Base-by-base conservation (phyloP, 2,797 vertebrate genomes). In the Argentina silus region DNA sequence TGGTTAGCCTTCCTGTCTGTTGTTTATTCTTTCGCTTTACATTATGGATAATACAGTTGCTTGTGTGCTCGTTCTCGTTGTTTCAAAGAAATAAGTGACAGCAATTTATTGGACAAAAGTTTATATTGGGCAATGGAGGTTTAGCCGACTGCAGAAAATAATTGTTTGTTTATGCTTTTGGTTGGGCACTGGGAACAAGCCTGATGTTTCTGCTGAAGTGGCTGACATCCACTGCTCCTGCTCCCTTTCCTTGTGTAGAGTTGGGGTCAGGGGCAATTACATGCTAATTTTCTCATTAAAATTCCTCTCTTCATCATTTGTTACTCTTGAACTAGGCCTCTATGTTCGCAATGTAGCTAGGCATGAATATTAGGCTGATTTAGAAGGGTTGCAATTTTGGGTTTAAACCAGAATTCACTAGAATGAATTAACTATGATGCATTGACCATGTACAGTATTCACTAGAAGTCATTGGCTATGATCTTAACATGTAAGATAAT, bases 191-290 rank as follows among this genome's bases (percentile, higher is more conserved):
- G 65, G 65, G 48, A 53, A 67, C 19, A 27, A 51, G 65, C 21
- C 19, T 44, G 17, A 10, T 7, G 17, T 66, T 48, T 50, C 42
- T 48, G 45, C 48, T 67, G 48, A 51, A 67, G 48, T 57, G 50
- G 61, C 44, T 64, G 70, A 65, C 61, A 57, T 64, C 70, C 62
- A 56, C 27, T 44, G 70, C 48, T 64, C 62, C 51, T 11, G 43
- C 55, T 66, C 63, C 57, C 71, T 66, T 66, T 62, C 71, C 65
- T 14, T 73, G 62, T 66, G 63, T 57, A 51, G 43, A 66, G 55
- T 21, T 21, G 62, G 51, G 71, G 71, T 73, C 71, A 73, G 42
- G 53, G 64, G 63, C 71, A 73, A 73, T 73, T 73, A 73, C 66
- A 73, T 73, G 71, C 71, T 10, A 66, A 73, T 73, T 36, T 73